phyloP scores from a whole-genome alignment of 2,888 invertebrate species.

The Tachystola acroxantha region DNA sequence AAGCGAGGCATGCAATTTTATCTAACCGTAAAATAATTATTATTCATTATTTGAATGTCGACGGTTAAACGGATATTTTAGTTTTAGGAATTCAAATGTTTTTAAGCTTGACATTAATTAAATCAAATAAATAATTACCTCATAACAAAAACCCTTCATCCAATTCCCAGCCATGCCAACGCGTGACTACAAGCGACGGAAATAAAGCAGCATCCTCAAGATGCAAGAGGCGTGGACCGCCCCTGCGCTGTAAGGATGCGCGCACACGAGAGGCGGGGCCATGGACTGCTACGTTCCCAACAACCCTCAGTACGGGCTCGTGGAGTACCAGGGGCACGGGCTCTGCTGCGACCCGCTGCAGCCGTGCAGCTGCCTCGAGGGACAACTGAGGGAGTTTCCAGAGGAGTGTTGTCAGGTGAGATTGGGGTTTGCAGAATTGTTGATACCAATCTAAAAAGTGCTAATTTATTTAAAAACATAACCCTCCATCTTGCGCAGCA shows the following conservation, averaged over 20 bases:
- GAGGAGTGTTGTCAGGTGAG: constrained; percentile 60
- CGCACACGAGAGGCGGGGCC: constrained; percentile 53
- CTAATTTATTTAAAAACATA: no score
- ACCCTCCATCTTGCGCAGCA: no score
- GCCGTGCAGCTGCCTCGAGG: constrained; percentile 61
- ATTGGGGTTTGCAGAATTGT: no score
- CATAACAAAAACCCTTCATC: no score
- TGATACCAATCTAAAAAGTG: no score
- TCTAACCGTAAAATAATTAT: no score
- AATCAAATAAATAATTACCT: no score
- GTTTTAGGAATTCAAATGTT: no score
- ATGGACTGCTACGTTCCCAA: constrained; percentile 83
- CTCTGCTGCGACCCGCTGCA: constrained; percentile 68
- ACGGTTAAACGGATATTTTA: no score
- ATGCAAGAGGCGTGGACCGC: constrained; percentile 36
- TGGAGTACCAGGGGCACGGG: constrained; percentile 46
- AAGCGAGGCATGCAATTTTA: no score
- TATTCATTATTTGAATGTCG: no score
- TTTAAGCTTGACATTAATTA: no score
- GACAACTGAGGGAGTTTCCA: constrained; percentile 47
- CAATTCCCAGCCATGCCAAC: constrained; percentile 47
- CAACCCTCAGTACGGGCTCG: constrained; percentile 82
- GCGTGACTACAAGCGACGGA: constrained; percentile 51
- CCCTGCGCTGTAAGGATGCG: constrained; percentile 55
- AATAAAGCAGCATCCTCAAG: constrained; percentile 21